Conservation (phyloP, 1,140 invertebrate species). For the Drosophila pseudoananassae region DNA sequence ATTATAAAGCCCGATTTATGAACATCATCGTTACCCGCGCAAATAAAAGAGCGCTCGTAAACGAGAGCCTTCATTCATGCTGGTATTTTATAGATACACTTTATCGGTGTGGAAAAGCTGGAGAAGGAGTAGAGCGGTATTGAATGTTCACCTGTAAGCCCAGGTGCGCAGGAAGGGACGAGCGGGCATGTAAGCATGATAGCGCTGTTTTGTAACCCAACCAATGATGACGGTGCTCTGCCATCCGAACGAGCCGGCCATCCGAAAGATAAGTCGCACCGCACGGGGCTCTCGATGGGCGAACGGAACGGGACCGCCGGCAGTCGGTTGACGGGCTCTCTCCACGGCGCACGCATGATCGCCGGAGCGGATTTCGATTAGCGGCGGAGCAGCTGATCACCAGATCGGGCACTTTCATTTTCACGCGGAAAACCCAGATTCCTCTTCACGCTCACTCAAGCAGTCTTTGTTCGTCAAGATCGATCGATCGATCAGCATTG, state of each 20-base stretch:
- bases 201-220: conserved; percentile 24
- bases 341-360: conserved; percentile 48
- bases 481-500: conserved; percentile 7
- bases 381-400: conserved; percentile 13
- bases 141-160: conserved; percentile 30
- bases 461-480: conserved; percentile 16
- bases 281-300: conserved; percentile 4
- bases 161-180: conserved; percentile 6
- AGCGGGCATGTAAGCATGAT: conserved; percentile 39
- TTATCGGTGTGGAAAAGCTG: conserved; percentile 4
- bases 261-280: conserved; percentile 34
- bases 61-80: conserved; percentile 27
- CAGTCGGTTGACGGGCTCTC: conserved; percentile 49
- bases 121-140: not conserved
- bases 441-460: not conserved
- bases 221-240: not conserved
- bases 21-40: conserved; percentile 23
- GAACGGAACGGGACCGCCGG: conserved; percentile 5
- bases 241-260: conserved; percentile 1
- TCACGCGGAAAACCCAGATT: conserved; percentile 4
- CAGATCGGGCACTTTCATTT: conserved; percentile 29
- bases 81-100: conserved; percentile 3
- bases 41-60: not conserved
- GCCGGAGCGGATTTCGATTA: conserved; percentile 32
- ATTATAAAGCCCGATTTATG: conserved; percentile 3